These are phyloP conservation scores for Myotis vivesi DNA, from an alignment of 2,797 vertebrate genomes.

Conservation along the genomic window DNA sequence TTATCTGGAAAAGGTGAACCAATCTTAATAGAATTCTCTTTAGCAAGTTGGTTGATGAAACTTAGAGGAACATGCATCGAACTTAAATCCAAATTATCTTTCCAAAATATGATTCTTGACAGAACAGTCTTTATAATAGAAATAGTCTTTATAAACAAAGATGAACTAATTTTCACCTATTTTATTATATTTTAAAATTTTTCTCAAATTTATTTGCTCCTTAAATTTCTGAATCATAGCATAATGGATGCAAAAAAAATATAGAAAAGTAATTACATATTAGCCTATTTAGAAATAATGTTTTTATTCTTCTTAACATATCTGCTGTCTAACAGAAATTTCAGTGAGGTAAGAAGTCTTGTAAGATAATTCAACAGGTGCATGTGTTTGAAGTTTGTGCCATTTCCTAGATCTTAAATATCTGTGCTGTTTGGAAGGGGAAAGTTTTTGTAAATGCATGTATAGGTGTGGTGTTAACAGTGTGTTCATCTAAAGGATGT, in stretches of 20 bases:
- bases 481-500: constrained; percentile 71
- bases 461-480: constrained; percentile 82
- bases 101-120: constrained; percentile 37
- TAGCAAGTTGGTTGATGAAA: constrained; percentile 34
- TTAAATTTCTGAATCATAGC: constrained; percentile 67
- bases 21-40: constrained; percentile 34
- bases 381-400: constrained; percentile 88
- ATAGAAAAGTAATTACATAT: constrained; percentile 76
- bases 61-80: constrained; percentile 27
- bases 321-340: constrained; percentile 90
- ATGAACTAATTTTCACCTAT: constrained; percentile 24
- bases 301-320: constrained; percentile 86
- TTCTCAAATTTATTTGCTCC: constrained; percentile 47
- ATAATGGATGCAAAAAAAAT: constrained; percentile 70
- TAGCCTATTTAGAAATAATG: constrained; percentile 84
- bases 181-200: constrained; percentile 31
- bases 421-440: constrained; percentile 71
- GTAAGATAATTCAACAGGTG: constrained; percentile 84
- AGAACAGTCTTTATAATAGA: background rate
- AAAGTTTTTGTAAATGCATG: constrained; percentile 84
- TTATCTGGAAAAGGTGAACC: constrained; percentile 22
- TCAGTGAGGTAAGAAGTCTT: constrained; percentile 90
- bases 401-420: constrained; percentile 76
- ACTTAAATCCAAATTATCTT: constrained; percentile 44
- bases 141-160: constrained; percentile 19